These are phyloP conservation scores for Bujurquina vittata DNA, from an alignment of 2,113 vertebrate genomes.

Conservation along the genomic window DNA sequence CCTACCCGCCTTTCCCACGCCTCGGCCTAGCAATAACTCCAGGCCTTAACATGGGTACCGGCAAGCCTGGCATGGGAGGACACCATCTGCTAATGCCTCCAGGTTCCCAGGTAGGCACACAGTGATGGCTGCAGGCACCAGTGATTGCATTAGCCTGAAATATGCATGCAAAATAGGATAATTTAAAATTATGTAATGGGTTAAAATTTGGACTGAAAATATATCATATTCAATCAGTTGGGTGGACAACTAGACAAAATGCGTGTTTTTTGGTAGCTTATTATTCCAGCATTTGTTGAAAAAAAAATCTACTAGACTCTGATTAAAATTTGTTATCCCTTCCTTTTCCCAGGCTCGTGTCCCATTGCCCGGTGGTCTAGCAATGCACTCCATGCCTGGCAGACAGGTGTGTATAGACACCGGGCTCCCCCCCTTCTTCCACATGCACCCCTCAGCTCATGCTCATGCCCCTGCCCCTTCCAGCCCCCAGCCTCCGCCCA, in stretches of 20 bases:
- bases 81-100: slow-evolving; percentile 85
- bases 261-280: background rate
- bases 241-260: background rate
- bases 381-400: slow-evolving; percentile 81
- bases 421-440: slow-evolving; percentile 75
- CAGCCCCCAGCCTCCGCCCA: slow-evolving; percentile 75
- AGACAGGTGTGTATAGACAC: slow-evolving; percentile 85
- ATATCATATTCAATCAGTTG: background rate
- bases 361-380: slow-evolving; percentile 73
- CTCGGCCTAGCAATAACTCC: slow-evolving; percentile 83
- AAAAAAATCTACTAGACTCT: background rate
- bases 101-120: slow-evolving; percentile 85
- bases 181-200: background rate
- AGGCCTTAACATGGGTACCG: slow-evolving; percentile 82
- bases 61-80: slow-evolving; percentile 83
- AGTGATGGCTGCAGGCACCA: background rate
- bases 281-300: background rate
- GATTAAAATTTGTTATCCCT: background rate
- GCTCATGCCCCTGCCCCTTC: slow-evolving; percentile 72
- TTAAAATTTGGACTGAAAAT: background rate
- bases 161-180: background rate
- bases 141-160: background rate
- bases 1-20: slow-evolving; percentile 85
- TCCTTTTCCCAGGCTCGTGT: slow-evolving; percentile 69
- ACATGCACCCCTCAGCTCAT: slow-evolving; percentile 76